Base-by-base conservation (phyloP, 37 sponge, comb jelly and placozoan genomes). In the Hormiphora californensis region DNA sequence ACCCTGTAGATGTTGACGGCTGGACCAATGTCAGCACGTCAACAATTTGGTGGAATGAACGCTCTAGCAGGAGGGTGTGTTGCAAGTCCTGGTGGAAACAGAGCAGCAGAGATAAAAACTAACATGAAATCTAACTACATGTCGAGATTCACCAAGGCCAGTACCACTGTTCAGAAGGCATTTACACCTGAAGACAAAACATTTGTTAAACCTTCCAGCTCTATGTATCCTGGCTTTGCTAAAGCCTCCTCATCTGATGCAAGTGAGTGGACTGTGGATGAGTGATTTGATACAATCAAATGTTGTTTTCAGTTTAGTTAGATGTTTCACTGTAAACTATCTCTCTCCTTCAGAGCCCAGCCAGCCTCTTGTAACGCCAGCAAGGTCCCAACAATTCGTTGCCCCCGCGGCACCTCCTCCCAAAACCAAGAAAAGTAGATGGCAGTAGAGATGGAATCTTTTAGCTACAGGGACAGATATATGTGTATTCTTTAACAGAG, bases 101-200 rank as follows among this genome's bases (percentile, higher is more conserved):
- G 67, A 33, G 67, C 67, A 2, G 9, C 37, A 4, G 67, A 65
- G 67, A 30, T 65, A 19, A 65, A 65, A 17, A 32, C 3, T 33
- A 38, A 35, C 3, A 65, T 65, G 67, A 65, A 65, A 28, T 65
- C 67, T 28, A 65, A 65, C 67, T 65, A 65, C 67, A 32, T 65
- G 67, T 65, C 67, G 11, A 21, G 67, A 19, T 65, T 65, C 17
- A 36, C 67, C 8, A 65, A 65, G 35, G 67, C 67, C 5, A 65
- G 67, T 28, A 38, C 32, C 17, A 19, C 33, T 33, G 17, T 65
- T 65, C 37, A 30, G 37, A 65, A 65, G 17, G 37, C 30, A 32
- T 65, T 65, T 19, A 4, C 3, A 65, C 37, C 67, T 33, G 67
- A 32, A 65, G 37, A 33, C 67, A 65, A 65, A 19, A 32, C 67